Base-by-base conservation (phyloP, 2,888 invertebrate genomes). In the Acrocyrtus sp. region DNA sequence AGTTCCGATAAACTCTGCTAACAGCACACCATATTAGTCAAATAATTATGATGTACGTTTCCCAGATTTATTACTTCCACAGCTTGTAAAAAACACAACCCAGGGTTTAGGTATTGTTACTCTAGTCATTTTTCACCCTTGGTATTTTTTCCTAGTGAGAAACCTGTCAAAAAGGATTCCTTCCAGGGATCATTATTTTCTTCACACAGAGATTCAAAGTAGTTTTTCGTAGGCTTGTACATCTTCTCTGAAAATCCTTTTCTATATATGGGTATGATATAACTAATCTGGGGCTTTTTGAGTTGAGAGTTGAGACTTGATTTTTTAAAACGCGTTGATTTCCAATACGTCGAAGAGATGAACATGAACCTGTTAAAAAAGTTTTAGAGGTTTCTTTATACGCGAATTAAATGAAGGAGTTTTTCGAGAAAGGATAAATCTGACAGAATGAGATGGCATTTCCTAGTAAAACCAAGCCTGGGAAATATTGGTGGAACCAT, bases 181-280 rank as follows among this genome's bases (percentile, higher is more conserved):
- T 34, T 54, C 54, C 26, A 63, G 47, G 63, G 63, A 63, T 63
- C 54, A 63, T 63, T 63, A 63, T 63, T 63, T 63, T 45, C 63
- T 63, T 63, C 63, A 62, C 62, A 51, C 62, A 63, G 29, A 48
- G 63, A 63, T 63, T 63, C 53, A 54, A 12, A 34, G 5, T 5
- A 34, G 34, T 8, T 12, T n/a, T n/a, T n/a, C n/a, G n/a, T n/a
- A n/a, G n/a, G n/a, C n/a, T n/a, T n/a, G n/a, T 34, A 34, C 27
- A 53, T 27, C 27, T 53, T 53, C 8, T 27, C 34, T 12, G n/a
- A n/a, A 34, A 34, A 34, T 34, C 34, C 34, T 34, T 34, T 34
- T 5, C 19, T 45, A 17, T 45, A 45, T 45, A 21, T 53, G 29
- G 22, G 19, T 21, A 27, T 26, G 4, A 53, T 12, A 5, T 34